Evolutionary conservation across 2,888 invertebrate species (phyloP).

Genomic region (Alsophila aescularia): DNA sequence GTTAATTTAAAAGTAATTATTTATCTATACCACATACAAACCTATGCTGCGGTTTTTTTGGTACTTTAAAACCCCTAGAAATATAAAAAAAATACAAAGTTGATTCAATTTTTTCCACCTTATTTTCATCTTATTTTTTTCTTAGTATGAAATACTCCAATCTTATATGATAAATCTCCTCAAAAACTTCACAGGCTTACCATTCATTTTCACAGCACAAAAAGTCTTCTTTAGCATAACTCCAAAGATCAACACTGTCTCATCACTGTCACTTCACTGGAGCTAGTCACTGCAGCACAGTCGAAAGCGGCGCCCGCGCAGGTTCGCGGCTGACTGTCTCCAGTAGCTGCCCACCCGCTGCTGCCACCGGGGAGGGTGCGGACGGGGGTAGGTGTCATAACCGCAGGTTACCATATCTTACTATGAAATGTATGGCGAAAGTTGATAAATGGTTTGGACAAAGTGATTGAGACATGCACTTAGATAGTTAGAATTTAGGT

Average conservation of each 20-base stretch:
- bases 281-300: slow-evolving; percentile 35
- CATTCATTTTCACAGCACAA: slow-evolving; percentile 69
- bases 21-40: too few relatives aligned
- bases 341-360: slow-evolving; percentile 11
- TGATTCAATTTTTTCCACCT: too few relatives aligned
- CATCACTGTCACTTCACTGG: slow-evolving; percentile 76
- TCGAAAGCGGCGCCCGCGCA: slow-evolving; percentile 52
- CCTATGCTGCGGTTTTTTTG: too few relatives aligned
- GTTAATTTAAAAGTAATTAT: too few relatives aligned
- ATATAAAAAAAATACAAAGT: too few relatives aligned
- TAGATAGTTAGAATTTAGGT: too few relatives aligned
- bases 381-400: slow-evolving; percentile 26
- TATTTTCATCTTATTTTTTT: too few relatives aligned
- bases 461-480: too few relatives aligned
- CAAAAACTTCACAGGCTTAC: slow-evolving; percentile 51
- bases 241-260: slow-evolving; percentile 52
- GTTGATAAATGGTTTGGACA: slow-evolving; percentile 17
- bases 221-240: slow-evolving; percentile 66
- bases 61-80: too few relatives aligned
- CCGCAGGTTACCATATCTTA: slow-evolving; percentile 17
- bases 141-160: too few relatives aligned
- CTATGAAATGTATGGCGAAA: slow-evolving; percentile 15
- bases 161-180: too few relatives aligned
- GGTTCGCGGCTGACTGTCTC: slow-evolving; percentile 51
- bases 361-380: slow-evolving; percentile 25